phyloP scores from a whole-genome alignment of 2,888 invertebrate genomes.

The Drosophila longiperda region DNA sequence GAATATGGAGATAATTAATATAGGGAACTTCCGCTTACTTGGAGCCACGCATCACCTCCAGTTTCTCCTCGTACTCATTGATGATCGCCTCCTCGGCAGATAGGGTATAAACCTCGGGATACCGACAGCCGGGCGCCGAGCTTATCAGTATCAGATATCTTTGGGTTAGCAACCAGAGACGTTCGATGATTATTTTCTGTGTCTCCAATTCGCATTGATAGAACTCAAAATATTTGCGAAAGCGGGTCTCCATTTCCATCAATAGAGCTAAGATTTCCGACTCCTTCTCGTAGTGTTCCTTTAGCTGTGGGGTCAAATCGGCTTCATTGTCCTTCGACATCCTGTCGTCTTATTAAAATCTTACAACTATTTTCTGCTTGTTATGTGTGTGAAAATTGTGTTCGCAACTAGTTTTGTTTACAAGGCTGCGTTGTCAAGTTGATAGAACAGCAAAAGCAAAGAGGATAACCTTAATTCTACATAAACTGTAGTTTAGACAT shows the following conservation, averaged over 20 bases:
- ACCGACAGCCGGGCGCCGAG: slow-evolving; percentile 68
- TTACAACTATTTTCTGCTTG: not conserved
- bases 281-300: slow-evolving; percentile 67
- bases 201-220: slow-evolving; percentile 63
- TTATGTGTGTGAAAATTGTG: slow-evolving; percentile 6
- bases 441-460: not conserved
- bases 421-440: slow-evolving; percentile 5
- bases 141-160: slow-evolving; percentile 78
- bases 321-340: slow-evolving; percentile 41
- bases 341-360: not conserved
- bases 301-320: slow-evolving; percentile 59
- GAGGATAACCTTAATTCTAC: not conserved
- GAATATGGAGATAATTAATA: not conserved
- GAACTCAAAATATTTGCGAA: slow-evolving; percentile 53
- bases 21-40: slow-evolving; percentile 54
- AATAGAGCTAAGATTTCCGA: slow-evolving; percentile 57
- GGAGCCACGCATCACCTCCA: slow-evolving; percentile 62
- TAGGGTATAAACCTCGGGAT: slow-evolving; percentile 73
- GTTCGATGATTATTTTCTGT: slow-evolving; percentile 69
- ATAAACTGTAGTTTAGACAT: not conserved
- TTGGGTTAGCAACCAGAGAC: slow-evolving; percentile 81
- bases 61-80: slow-evolving; percentile 77
- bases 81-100: slow-evolving; percentile 77
- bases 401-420: not conserved
- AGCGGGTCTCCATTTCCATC: slow-evolving; percentile 65